These are phyloP conservation scores for Tiliacea citrago DNA, from an alignment of 2,888 invertebrate species.

Conservation along the genomic window DNA sequence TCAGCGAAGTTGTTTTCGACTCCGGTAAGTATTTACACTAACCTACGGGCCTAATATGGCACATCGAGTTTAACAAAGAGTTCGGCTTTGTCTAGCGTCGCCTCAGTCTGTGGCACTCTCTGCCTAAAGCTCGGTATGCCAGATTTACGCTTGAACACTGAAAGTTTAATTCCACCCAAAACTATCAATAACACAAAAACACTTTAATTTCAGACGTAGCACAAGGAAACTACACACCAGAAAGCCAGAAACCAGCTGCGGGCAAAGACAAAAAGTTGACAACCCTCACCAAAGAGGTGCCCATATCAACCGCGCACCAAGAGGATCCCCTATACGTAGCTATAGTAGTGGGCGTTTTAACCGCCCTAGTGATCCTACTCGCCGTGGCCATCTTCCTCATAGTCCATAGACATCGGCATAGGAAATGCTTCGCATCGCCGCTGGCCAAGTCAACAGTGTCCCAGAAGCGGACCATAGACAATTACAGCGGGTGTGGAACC, in stretches of 20 bases:
- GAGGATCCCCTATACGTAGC: constrained; percentile 94
- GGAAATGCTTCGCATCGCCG: constrained; percentile 94
- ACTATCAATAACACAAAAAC: neutral
- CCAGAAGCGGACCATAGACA: constrained; percentile 89
- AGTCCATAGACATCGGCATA: constrained; percentile 93
- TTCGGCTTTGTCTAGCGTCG: too few relatives aligned
- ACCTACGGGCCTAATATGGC: too few relatives aligned
- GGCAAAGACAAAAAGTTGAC: constrained; percentile 88
- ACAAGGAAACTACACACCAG: constrained; percentile 94
- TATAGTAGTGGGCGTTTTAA: constrained; percentile 94
- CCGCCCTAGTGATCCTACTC: constrained; percentile 93
- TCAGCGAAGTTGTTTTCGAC: constrained; percentile 97
- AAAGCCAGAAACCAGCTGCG: constrained; percentile 90
- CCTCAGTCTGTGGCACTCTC: too few relatives aligned
- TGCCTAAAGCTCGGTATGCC: too few relatives aligned
- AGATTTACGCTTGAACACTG: too few relatives aligned
- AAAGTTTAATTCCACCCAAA: too few relatives aligned
- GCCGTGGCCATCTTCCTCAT: constrained; percentile 94
- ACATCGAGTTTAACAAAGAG: too few relatives aligned
- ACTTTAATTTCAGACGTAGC: constrained; percentile 88
- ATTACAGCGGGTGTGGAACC: constrained; percentile 89
- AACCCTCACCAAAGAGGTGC: constrained; percentile 89
- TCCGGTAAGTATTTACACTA: constrained; percentile 90
- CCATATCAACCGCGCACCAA: constrained; percentile 92
- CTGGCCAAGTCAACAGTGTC: constrained; percentile 88